phyloP scores from a whole-genome alignment of 2,797 vertebrate genomes.

The Cynopterus sphinx region DNA sequence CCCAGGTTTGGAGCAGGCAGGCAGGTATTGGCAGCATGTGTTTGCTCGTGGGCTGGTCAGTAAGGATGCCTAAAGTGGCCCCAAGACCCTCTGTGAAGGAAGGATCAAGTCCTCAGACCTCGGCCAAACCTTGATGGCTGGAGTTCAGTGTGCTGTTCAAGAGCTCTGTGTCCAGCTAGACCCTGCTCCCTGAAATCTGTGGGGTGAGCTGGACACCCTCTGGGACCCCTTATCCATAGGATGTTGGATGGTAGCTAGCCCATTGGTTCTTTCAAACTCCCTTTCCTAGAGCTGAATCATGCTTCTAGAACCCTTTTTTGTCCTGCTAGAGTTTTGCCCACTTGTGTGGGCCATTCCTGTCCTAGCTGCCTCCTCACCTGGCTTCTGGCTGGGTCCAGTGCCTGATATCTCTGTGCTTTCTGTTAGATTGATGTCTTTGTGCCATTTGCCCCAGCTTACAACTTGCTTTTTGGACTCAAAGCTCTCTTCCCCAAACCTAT shows the following conservation, averaged over 20 bases:
- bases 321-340: neutral
- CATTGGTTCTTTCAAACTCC: neutral
- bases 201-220: neutral
- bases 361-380: neutral
- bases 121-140: neutral
- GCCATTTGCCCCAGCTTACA: neutral
- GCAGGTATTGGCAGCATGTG: neutral
- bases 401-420: neutral
- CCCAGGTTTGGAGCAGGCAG: neutral
- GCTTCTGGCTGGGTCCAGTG: neutral
- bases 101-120: neutral
- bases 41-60: neutral
- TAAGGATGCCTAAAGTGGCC: neutral
- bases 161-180: neutral
- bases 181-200: neutral
- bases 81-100: neutral
- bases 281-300: neutral
- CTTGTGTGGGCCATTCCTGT: neutral
- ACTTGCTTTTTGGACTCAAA: neutral
- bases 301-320: conserved; percentile 40
- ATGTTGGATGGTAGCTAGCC: neutral
- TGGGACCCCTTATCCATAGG: neutral
- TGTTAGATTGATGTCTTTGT: neutral
- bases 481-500: neutral
- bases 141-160: neutral